Evolutionary conservation across 2,888 invertebrate genomes (phyloP).

Genomic region (Calliscelio sp.): DNA sequence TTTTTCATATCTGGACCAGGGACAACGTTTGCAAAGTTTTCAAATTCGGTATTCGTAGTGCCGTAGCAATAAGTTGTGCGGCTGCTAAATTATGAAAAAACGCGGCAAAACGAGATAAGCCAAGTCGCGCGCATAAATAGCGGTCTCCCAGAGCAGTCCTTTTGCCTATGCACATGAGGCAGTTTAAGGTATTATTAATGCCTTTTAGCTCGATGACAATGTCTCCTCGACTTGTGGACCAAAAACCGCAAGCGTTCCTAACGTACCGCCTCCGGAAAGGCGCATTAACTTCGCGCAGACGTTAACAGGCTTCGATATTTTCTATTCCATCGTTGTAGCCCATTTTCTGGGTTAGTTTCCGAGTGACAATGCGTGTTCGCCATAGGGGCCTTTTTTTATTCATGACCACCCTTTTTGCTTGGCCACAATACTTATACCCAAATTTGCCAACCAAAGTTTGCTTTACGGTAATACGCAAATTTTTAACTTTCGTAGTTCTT

Average conservation of each 20-base stretch:
- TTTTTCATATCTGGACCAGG: no score
- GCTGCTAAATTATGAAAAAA: conserved; percentile 66
- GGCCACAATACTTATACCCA: conserved; percentile 59
- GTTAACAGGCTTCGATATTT: conserved; percentile 72
- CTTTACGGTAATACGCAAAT: conserved; percentile 59
- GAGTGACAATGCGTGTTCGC: conserved; percentile 78
- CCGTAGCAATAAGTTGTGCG: conserved; percentile 36
- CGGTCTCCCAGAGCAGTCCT: no score
- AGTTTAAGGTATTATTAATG: conserved; percentile 72
- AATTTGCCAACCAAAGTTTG: conserved; percentile 78
- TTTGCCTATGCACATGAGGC: conserved; percentile 59
- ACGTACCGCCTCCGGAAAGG: conserved; percentile 63
- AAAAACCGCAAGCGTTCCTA: conserved; percentile 64
- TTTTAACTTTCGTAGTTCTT: no score
- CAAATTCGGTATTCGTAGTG: conserved; percentile 24
- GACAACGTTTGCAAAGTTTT: no score
- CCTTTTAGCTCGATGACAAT: conserved; percentile 70
- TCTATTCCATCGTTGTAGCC: conserved; percentile 59
- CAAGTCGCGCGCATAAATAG: conserved; percentile 64
- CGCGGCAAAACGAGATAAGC: conserved; percentile 57
- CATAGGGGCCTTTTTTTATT: conserved; percentile 79
- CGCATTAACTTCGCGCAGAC: conserved; percentile 67
- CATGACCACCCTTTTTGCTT: conserved; percentile 72
- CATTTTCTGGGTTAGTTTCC: conserved; percentile 62
- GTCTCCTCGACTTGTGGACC: conserved; percentile 46